Evolutionary conservation across 1,140 invertebrate species (phyloP).

Genomic region (Drosophila subobscura): DNA sequence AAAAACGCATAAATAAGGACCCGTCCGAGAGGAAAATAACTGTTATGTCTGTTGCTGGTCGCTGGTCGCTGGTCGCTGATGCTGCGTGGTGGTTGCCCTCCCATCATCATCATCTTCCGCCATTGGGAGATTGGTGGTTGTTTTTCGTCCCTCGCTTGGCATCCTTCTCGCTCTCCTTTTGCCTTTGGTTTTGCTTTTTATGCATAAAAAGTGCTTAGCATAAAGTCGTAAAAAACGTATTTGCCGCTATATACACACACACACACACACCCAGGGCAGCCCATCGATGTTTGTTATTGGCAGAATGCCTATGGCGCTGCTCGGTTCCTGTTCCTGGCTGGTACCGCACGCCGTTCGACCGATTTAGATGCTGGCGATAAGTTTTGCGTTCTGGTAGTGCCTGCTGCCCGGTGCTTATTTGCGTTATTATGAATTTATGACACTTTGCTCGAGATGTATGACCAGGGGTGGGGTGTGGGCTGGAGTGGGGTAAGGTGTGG

Average conservation of each 20-base stretch:
- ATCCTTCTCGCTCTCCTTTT: conserved; percentile 4
- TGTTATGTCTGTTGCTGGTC: conserved; percentile 53
- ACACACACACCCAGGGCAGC: conserved; percentile 11
- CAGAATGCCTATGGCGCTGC: conserved; percentile 57
- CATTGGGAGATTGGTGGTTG: conserved; percentile 57
- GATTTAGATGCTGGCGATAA: conserved; percentile 74
- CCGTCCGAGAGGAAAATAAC: conserved; percentile 70
- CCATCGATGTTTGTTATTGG: conserved; percentile 71
- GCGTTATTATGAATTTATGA: conserved; percentile 82
- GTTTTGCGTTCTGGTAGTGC: conserved; percentile 49
- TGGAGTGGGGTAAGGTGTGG: neutral
- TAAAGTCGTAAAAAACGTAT: conserved; percentile 82
- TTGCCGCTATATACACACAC: conserved; percentile 63
- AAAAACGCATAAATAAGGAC: conserved; percentile 80
- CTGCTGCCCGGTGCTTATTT: conserved; percentile 64
- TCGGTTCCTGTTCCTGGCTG: conserved; percentile 21
- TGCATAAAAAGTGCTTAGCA: conserved; percentile 82
- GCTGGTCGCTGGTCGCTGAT: conserved; percentile 28
- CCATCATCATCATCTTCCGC: conserved; percentile 23
- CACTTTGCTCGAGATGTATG: conserved; percentile 66
- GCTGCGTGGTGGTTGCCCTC: conserved; percentile 41
- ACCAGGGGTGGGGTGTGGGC: conserved; percentile 8
- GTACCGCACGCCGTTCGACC: conserved; percentile 35
- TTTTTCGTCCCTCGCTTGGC: conserved; percentile 30
- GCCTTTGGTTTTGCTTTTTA: conserved; percentile 58